phyloP scores from a whole-genome alignment of 1,140 invertebrate genomes.

The Drosophila pseudoananassae region DNA sequence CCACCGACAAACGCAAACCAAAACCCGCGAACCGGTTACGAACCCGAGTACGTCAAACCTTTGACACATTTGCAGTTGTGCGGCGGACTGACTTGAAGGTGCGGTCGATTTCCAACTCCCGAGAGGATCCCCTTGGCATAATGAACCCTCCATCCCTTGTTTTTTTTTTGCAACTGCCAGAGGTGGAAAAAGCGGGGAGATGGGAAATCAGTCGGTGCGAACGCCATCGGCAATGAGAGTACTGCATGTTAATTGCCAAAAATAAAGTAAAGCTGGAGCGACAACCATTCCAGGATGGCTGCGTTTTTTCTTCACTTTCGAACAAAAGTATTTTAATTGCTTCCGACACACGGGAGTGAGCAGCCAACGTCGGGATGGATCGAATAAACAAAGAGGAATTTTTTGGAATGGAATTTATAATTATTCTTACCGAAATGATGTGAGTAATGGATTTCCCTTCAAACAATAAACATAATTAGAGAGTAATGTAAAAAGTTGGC shows the following conservation, averaged over 20 bases:
- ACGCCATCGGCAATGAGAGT: conserved; percentile 34
- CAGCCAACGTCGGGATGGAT: conserved; percentile 8
- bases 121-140: conserved; percentile 6
- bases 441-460: background rate
- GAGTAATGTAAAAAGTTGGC: conserved; percentile 9
- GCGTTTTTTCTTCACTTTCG: conserved; percentile 8
- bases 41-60: conserved; percentile 39
- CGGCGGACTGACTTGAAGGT: conserved; percentile 32
- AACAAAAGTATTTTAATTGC: conserved; percentile 28
- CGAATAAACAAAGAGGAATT: conserved; percentile 36
- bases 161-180: background rate
- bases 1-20: conserved; percentile 14
- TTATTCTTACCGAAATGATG: background rate
- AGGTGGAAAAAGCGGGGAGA: background rate
- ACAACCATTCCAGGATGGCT: conserved; percentile 38
- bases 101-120: conserved; percentile 14
- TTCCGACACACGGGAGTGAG: conserved; percentile 14
- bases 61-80: conserved; percentile 42
- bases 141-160: conserved; percentile 13
- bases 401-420: conserved; percentile 33
- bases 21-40: conserved; percentile 23
- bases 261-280: conserved; percentile 45
- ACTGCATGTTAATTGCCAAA: conserved; percentile 50
- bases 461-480: conserved; percentile 21
- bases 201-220: conserved; percentile 1